Evolutionary conservation across 53 echinoderm and acorn worm genomes (phyloP), one percentile per base, ranked within the genome.

Genomic region (Crossaster papposus): DNA sequence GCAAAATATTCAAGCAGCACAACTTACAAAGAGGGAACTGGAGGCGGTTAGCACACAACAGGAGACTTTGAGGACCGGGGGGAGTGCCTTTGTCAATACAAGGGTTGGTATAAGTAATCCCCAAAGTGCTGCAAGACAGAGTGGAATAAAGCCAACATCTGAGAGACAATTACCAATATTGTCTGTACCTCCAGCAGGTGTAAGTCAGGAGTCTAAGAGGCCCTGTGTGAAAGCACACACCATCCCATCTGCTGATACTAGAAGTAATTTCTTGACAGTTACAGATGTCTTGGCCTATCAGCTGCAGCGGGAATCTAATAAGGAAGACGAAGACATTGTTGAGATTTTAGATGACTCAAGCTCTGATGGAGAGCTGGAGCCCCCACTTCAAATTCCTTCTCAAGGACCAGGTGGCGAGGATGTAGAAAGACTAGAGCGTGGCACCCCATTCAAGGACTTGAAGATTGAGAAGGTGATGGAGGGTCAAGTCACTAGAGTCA

Each of bases 401-500:
- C 51, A 28, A 51, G 24, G 6, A 2, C 14, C 32, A 15, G 6
- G 29, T n/a, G 55, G 58, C 55, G 14, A 34, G 20, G 58, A 20
- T 17, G 13, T 26, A 18, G 30, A 30, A 29, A 54, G 31, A 50
- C 31, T 54, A 20, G 80, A 80, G 58, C 80, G 29, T 26, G 80
- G 80, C 32, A 33, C 80, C 14, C 80, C 80, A 0, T 80, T 80
- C 58, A 54, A 32, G n/a, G 80, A 80, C 80, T 32, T 80, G 80
- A 58, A 80, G 13, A 50, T 58, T 28, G 80, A 80, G 80, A 80
- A 54, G 30, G 80, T 80, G 30, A 80, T 80, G 80, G 55, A 80
- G 29, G 80, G 80, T 1, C 80, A 80, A 6, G 80, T 80, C 55
- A 50, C 80, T 0, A 80, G 58, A 55, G 80, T 80, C 31, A 15